These are phyloP conservation scores for Petaurus breviceps DNA, from an alignment of 2,113 vertebrate genomes.

Conservation along the genomic window DNA sequence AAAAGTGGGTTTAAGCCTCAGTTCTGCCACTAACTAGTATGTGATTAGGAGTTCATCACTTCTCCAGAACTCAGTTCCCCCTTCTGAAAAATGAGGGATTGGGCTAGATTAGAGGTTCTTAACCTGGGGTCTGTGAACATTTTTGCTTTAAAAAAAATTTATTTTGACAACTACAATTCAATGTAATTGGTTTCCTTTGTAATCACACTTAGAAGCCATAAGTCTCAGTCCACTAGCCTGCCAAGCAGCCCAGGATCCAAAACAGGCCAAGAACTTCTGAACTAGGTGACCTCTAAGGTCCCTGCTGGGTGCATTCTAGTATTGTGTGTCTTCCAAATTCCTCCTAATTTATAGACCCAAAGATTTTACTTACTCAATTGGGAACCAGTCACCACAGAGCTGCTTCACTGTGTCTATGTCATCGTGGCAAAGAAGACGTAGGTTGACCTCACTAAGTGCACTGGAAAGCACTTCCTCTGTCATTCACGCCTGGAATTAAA, in stretches of 20 bases:
- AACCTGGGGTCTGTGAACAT: neutral
- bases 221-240: neutral
- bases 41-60: neutral
- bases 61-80: neutral
- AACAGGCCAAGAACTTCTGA: neutral
- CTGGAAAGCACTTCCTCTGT: constrained; percentile 95
- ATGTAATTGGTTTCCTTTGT: neutral
- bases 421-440: constrained; percentile 98
- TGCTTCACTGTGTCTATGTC: constrained; percentile 99
- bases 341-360: neutral
- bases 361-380: constrained; percentile 92
- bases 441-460: constrained; percentile 95
- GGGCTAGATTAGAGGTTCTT: neutral
- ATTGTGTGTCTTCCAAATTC: neutral
- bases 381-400: constrained; percentile 98
- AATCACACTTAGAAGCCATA: neutral
- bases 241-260: neutral
- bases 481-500: constrained; percentile 94
- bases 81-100: neutral
- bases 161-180: neutral
- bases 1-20: neutral
- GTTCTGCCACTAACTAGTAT: neutral
- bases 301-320: neutral
- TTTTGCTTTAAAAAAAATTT: neutral
- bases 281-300: neutral